Percentiles rank a stretch among this genome's conserved stretches.
Conservation (phyloP, 2,888 invertebrate species). For the Sphaerophoria taeniata region DNA sequence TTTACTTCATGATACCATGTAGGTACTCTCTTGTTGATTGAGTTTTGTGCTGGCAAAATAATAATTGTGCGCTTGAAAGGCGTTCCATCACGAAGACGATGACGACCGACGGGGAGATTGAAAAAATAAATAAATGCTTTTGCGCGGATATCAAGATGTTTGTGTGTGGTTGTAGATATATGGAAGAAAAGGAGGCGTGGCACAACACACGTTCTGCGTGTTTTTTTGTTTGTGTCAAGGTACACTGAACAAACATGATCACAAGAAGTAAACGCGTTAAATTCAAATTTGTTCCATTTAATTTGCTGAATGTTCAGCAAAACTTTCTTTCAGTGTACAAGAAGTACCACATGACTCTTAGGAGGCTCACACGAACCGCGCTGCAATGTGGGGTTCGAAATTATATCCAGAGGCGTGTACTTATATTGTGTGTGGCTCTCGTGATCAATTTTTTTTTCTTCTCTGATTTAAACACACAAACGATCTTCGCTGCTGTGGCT, state of each 20-base stretch:
- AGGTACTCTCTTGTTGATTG: conserved; percentile 42
- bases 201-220: conserved; percentile 25
- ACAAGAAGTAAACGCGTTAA: not conserved
- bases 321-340: not conserved
- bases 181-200: conserved; percentile 56
- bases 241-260: conserved; percentile 7
- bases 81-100: conserved; percentile 34
- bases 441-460: conserved; percentile 58
- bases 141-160: conserved; percentile 62
- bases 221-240: conserved; percentile 11
- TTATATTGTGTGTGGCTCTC: conserved; percentile 64
- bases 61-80: conserved; percentile 55
- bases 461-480: conserved; percentile 7
- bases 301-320: too few species aligned
- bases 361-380: not conserved
- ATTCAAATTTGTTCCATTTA: too few species aligned
- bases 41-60: conserved; percentile 42
- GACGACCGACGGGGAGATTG: not conserved
- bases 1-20: not conserved
- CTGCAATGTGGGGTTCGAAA: conserved; percentile 19
- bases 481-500: conserved; percentile 45
- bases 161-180: conserved; percentile 60
- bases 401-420: conserved; percentile 59
- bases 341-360: not conserved
- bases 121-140: conserved; percentile 23